Percentiles rank a stretch among this genome's conserved stretches.
Conservation (phyloP, 1,140 invertebrate genomes). For the Nixonia krombeini region DNA sequence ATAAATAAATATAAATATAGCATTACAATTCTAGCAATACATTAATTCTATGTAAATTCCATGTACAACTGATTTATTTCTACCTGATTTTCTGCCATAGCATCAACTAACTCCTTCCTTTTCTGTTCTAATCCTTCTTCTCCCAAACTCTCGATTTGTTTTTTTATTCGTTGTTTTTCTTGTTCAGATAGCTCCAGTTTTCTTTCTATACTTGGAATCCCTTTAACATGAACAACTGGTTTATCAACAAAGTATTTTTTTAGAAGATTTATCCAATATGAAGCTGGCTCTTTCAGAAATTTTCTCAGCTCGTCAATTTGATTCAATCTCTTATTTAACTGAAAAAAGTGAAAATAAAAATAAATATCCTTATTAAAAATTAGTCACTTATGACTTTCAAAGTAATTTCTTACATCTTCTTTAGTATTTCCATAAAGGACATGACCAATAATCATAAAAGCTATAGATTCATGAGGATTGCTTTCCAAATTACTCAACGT, state of each 20-base stretch:
- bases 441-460: slow-evolving; percentile 85
- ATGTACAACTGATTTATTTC: too few relatives aligned
- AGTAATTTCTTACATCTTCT: slow-evolving; percentile 79
- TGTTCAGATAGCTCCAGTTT: slow-evolving; percentile 75
- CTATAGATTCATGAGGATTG: slow-evolving; percentile 81
- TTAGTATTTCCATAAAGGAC: slow-evolving; percentile 84
- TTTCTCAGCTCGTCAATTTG: slow-evolving; percentile 77
- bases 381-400: too few relatives aligned
- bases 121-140: slow-evolving; percentile 78
- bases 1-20: too few relatives aligned
- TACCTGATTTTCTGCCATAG: slow-evolving; percentile 85
- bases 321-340: slow-evolving; percentile 83
- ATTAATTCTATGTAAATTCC: too few relatives aligned
- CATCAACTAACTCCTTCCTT: slow-evolving; percentile 75
- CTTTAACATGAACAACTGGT: slow-evolving; percentile 71
- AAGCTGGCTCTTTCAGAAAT: slow-evolving; percentile 75
- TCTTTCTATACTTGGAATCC: slow-evolving; percentile 74
- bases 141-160: slow-evolving; percentile 77
- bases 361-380: slow-evolving; percentile 16
- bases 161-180: slow-evolving; percentile 78
- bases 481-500: slow-evolving; percentile 82
- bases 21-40: too few relatives aligned
- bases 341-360: slow-evolving; percentile 49
- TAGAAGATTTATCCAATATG: slow-evolving; percentile 83
- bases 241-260: slow-evolving; percentile 80